A percentile compares a stretch with the other conserved stretches of the same genome.
Conservation (phyloP, 2,888 invertebrate genomes). For the Venusia cambrica region DNA sequence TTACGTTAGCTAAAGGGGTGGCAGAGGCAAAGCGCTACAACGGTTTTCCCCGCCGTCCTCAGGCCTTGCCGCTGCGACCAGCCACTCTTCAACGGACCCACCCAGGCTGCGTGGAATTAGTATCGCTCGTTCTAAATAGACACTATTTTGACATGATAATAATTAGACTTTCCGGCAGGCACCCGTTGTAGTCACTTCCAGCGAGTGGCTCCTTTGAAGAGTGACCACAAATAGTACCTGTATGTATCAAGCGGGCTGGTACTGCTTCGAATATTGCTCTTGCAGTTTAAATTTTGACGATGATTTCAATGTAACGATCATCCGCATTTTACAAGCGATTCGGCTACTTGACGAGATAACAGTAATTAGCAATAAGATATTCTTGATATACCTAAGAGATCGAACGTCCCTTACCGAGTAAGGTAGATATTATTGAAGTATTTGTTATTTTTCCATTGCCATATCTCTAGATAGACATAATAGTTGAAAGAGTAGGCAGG, state of each 20-base stretch:
- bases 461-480: slow-evolving; percentile 60
- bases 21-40: slow-evolving; percentile 30
- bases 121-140: slow-evolving; percentile 11
- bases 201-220: slow-evolving; percentile 26
- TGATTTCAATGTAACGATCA: slow-evolving; percentile 45
- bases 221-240: slow-evolving; percentile 29
- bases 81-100: slow-evolving; percentile 24
- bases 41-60: slow-evolving; percentile 37
- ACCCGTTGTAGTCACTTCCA: neutral
- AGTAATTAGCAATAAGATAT: slow-evolving; percentile 77
- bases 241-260: slow-evolving; percentile 67
- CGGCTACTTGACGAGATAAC: slow-evolving; percentile 67
- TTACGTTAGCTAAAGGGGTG: slow-evolving; percentile 59
- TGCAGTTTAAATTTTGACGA: slow-evolving; percentile 57
- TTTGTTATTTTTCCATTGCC: slow-evolving; percentile 70
- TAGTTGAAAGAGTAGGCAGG: slow-evolving; percentile 36
- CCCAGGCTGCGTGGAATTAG: slow-evolving; percentile 16
- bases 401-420: slow-evolving; percentile 81
- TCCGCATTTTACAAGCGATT: slow-evolving; percentile 59
- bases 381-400: slow-evolving; percentile 78
- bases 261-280: slow-evolving; percentile 72
- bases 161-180: neutral
- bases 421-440: slow-evolving; percentile 75
- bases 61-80: slow-evolving; percentile 28
- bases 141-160: slow-evolving; percentile 8